phyloP scores from a whole-genome alignment of 2,797 vertebrate genomes.

The Siniperca undulata region DNA sequence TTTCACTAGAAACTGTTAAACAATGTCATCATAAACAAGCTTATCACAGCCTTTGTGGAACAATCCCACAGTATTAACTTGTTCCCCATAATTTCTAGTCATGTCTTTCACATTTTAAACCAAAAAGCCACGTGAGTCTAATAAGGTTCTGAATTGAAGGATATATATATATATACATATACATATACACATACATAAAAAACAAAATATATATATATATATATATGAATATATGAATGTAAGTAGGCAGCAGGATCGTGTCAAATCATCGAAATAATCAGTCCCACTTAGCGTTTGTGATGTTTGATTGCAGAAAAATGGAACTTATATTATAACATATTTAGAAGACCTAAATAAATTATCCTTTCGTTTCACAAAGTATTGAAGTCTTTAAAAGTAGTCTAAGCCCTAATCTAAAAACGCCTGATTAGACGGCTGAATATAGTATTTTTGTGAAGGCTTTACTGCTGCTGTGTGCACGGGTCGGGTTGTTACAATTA shows the following conservation, averaged over 20 bases:
- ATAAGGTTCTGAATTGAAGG: neutral
- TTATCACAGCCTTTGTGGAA: neutral
- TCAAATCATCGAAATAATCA: slow-evolving; percentile 22
- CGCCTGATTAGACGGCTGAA: neutral
- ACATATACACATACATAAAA: neutral
- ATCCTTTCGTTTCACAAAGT: neutral
- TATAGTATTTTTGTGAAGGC: neutral
- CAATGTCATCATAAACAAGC: neutral
- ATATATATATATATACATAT: neutral
- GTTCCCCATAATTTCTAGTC: neutral
- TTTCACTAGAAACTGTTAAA: neutral
- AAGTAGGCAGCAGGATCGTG: neutral
- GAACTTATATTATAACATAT: neutral
- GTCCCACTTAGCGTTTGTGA: neutral
- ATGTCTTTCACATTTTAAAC: neutral
- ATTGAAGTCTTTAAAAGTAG: neutral
- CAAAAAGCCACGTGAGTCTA: neutral
- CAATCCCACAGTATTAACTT: neutral
- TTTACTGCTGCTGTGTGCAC: neutral
- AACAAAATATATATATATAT: neutral
- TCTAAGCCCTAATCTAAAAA: neutral
- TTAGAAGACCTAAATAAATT: neutral
- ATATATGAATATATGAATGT: neutral
- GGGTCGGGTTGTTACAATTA: neutral
- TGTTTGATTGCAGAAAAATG: neutral